Conservation (phyloP, 2,113 vertebrate genomes). For the Hydrolagus affinis region DNA sequence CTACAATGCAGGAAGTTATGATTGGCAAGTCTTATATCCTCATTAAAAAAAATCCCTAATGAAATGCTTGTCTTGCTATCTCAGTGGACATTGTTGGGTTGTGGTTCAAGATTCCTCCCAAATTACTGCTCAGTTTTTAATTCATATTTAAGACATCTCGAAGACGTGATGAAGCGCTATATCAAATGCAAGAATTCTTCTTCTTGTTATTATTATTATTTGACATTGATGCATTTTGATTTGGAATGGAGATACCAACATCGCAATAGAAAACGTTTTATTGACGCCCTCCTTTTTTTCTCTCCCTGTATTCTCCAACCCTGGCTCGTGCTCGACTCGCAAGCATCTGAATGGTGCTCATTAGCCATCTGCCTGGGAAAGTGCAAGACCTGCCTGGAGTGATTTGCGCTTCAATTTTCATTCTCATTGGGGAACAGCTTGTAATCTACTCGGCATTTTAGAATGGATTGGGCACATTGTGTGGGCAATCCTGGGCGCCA, state of each 20-base stretch:
- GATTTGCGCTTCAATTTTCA: too few species aligned
- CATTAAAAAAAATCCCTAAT: not conserved
- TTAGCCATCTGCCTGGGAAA: not conserved
- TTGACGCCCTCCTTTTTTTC: not conserved
- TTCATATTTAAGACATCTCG: not conserved
- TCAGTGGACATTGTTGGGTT: not conserved
- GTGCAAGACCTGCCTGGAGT: not conserved
- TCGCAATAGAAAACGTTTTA: not conserved
- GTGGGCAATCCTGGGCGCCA: too few species aligned
- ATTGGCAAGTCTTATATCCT: not conserved
- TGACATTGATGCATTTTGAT: not conserved
- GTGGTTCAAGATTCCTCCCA: not conserved
- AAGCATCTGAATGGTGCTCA: not conserved
- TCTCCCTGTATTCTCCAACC: not conserved
- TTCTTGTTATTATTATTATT: not conserved
- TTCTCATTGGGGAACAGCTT: too few species aligned
- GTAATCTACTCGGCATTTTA: too few species aligned
- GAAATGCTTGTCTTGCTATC: not conserved
- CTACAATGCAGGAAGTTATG: not conserved
- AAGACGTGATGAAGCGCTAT: not conserved
- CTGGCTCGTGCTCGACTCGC: not conserved
- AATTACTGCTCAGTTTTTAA: not conserved
- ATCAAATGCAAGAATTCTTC: too few species aligned
- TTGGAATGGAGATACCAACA: not conserved
- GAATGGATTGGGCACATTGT: too few species aligned